Percentiles rank a stretch among this genome's conserved stretches.
Conservation (phyloP, 2,888 invertebrate genomes). For the Caenorhabditis wallacei region DNA sequence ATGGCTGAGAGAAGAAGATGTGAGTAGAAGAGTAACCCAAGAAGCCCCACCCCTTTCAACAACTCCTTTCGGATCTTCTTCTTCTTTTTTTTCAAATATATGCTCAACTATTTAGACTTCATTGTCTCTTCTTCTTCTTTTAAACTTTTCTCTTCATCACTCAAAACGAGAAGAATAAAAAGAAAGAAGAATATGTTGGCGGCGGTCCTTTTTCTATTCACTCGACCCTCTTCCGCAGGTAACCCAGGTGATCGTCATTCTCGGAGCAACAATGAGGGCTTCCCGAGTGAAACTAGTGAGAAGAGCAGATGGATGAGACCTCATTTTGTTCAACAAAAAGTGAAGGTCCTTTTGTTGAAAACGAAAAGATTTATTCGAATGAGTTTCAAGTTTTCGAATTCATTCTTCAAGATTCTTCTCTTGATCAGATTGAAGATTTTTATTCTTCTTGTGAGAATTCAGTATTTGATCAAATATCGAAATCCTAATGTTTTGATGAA, state of each 20-base stretch:
- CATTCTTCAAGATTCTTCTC: not conserved
- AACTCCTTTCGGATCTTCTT: slow-evolving; percentile 7
- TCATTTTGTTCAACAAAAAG: slow-evolving; percentile 31
- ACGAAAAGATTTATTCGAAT: slow-evolving; percentile 33
- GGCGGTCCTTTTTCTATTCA: slow-evolving; percentile 33
- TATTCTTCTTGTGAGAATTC: not conserved
- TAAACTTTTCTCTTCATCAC: slow-evolving; percentile 15
- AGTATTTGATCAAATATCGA: no score
- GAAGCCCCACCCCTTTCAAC: slow-evolving; percentile 49
- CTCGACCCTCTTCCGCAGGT: slow-evolving; percentile 24
- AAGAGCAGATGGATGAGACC: slow-evolving; percentile 35
- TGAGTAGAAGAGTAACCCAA: slow-evolving; percentile 46
- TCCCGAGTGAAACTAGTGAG: slow-evolving; percentile 26
- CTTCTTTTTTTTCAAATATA: not conserved
- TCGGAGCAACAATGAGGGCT: slow-evolving; percentile 38
- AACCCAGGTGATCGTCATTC: slow-evolving; percentile 58
- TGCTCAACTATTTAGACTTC: slow-evolving; percentile 23
- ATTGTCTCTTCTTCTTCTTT: slow-evolving; percentile 37
- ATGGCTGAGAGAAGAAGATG: not conserved
- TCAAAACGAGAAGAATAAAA: slow-evolving; percentile 37
- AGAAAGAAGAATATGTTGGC: slow-evolving; percentile 34
- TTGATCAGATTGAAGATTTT: not conserved
- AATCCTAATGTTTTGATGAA: no score
- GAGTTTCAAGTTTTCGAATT: slow-evolving; percentile 36
- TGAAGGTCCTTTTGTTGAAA: slow-evolving; percentile 16